Evolutionary conservation across 1,140 invertebrate species (phyloP), one percentile per base, ranked within the genome.

Genomic region (Patella vulgata): DNA sequence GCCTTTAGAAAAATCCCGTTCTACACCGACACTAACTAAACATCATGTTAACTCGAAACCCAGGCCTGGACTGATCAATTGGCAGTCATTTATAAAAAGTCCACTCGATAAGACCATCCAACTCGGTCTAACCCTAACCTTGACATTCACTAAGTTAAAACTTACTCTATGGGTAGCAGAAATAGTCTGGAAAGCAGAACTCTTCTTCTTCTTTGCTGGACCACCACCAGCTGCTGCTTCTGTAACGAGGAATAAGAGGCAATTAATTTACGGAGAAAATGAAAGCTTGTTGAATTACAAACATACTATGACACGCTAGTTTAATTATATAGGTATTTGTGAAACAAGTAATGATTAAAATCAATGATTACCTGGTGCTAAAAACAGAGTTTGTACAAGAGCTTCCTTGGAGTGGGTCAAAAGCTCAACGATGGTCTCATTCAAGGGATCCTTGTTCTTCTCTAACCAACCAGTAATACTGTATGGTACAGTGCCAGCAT

Each of bases 361-460:
- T n/a, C n/a, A 19, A 31, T 36, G 14, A 36, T 36, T 36, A 36
- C 33, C 57, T 50, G 59, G 50, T 9, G 59, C 30, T 8, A 48
- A 57, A 56, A 75, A 78, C 17, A 78, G 51, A 1, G 25, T 39
- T 8, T 48, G 46, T n/a, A 74, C 67, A 44, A 78, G 68, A 23
- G 60, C 54, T 50, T 78, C 74, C 64, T 76, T 76, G 1, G 72
- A 75, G 12, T 63, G 28, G 9, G 39, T 25, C 0, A 78, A 55
- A 17, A 78, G 55, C 12, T 48, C 55, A 21, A 77, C 68, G 23
- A 78, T 92, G 0, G 95, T 93, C 78, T 97, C 94, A 81, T 97
- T 94, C 77, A 96, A 93, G 0, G 96, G 96, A 81, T 98, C 96
- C 95, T 98, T 98, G 82, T 99, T 99, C 88, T 98, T 99, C 93